phyloP scores from a whole-genome alignment of 2,888 invertebrate genomes.

The Chymomyza amoena region DNA sequence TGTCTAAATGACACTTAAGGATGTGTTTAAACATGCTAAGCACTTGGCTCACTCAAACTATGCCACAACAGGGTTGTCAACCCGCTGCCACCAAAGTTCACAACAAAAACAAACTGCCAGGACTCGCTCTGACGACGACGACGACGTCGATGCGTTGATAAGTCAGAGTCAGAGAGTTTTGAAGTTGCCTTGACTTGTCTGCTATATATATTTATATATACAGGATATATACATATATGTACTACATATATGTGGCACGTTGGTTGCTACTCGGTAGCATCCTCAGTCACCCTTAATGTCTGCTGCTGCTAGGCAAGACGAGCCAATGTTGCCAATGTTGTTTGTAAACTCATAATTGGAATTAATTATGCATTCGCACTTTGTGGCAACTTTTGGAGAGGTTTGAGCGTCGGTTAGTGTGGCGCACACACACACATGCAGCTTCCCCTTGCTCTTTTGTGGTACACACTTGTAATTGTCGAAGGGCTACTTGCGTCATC shows the following conservation, averaged over 20 bases:
- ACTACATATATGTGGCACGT: background rate
- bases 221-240: background rate
- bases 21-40: slow-evolving; percentile 75
- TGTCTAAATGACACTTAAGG: slow-evolving; percentile 74
- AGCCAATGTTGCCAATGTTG: slow-evolving; percentile 76
- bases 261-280: background rate
- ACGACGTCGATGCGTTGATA: slow-evolving; percentile 64
- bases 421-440: slow-evolving; percentile 1
- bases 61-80: slow-evolving; percentile 62
- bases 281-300: slow-evolving; percentile 31
- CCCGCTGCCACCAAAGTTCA: slow-evolving; percentile 49
- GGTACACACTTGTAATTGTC: slow-evolving; percentile 56
- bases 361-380: slow-evolving; percentile 79
- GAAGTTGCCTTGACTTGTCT: background rate
- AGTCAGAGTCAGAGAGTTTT: slow-evolving; percentile 37
- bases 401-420: slow-evolving; percentile 52
- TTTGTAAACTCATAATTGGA: slow-evolving; percentile 79
- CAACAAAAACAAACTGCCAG: background rate
- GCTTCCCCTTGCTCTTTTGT: slow-evolving; percentile 1
- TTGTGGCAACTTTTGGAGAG: slow-evolving; percentile 73
- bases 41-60: slow-evolving; percentile 70
- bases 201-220: background rate
- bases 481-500: slow-evolving; percentile 23
- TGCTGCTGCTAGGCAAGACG: slow-evolving; percentile 35
- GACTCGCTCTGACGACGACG: accelerated